phyloP scores from a whole-genome alignment of 2,888 invertebrate species.

The Trachelus stipa region DNA sequence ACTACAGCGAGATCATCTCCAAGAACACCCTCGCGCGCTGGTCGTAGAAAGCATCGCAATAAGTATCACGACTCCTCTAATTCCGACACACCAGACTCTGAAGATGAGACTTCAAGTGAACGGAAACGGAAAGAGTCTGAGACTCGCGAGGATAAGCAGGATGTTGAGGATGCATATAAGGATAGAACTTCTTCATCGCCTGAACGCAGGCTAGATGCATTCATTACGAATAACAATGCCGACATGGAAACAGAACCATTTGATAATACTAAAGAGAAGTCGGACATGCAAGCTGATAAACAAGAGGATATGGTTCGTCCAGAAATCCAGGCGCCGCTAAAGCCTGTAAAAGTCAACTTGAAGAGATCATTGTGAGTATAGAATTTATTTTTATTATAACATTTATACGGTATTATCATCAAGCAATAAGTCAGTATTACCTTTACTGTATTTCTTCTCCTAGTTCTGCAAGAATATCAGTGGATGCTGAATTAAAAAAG shows the following conservation, averaged over 20 bases:
- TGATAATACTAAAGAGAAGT: slow-evolving; percentile 36
- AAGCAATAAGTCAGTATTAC: neutral
- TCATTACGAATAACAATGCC: slow-evolving; percentile 19
- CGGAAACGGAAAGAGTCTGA: slow-evolving; percentile 1
- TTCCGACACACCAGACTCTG: slow-evolving; percentile 58
- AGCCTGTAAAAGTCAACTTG: slow-evolving; percentile 60
- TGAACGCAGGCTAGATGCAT: slow-evolving; percentile 25
- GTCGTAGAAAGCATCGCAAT: slow-evolving; percentile 54
- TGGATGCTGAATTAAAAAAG: slow-evolving; percentile 46
- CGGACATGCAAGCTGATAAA: slow-evolving; percentile 37
- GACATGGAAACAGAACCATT: slow-evolving; percentile 37
- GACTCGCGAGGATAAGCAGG: slow-evolving; percentile 25
- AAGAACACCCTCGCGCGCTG: slow-evolving; percentile 30
- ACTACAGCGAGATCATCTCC: slow-evolving; percentile 2
- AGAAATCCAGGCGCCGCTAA: slow-evolving; percentile 16
- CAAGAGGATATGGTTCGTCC: slow-evolving; percentile 26
- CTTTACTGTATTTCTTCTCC: slow-evolving; percentile 25
- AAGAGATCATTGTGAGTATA: slow-evolving; percentile 63
- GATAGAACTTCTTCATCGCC: slow-evolving; percentile 23
- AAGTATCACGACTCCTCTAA: slow-evolving; percentile 59
- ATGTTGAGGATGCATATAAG: slow-evolving; percentile 13
- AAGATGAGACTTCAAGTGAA: slow-evolving; percentile 49
- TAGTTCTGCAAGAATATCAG: slow-evolving; percentile 49
- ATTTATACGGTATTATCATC: slow-evolving; percentile 11
- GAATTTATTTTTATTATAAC: slow-evolving; percentile 13